Base-by-base conservation (phyloP, 1,140 invertebrate genomes). In the Neotoxoptera formosana region DNA sequence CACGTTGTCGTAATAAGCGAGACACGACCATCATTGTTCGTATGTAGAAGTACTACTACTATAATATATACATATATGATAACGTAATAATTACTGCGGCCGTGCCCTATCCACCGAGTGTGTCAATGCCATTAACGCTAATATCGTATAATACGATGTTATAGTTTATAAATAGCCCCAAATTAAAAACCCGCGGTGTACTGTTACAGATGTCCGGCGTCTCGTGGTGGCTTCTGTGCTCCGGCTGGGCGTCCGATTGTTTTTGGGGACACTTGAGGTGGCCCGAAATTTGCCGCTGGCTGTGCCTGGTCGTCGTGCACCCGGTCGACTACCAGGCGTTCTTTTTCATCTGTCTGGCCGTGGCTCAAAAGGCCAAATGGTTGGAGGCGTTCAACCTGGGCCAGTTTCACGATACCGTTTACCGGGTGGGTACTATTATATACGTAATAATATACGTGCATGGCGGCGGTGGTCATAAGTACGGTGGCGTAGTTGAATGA, bases 151-250 rank as follows among this genome's bases (percentile, higher is more conserved):
- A 45, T 47, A 30, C n/a, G 4, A 17, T n/a, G 25, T 47, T 48
- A 9, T 86, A 23, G 21, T 20, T 53, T 23, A 20, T 83, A 76
- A 76, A 76, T 76, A n/a, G 7, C 14, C 4, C 0, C 30, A n/a
- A 17, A 76, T 76, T n/a, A 67, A 67, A 60, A 60, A 9, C 25
- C 23, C 25, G 25, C n/a, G n/a, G n/a, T 60, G 14, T 87, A 47
- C 14, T 3, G 1, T 51, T 92, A 45, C 34, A 93, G 91, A 93
- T 93, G 81, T 93, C 91, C 6, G 91, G 91, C 25, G 81, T 93
- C 17, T 93, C 91, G 48, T 93, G 76, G 76, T 93, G 91, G 91
- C 91, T 93, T 25, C 25, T 86, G 47, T 93, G 91, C 45, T 93
- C 91, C 36, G 81, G 91, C 3, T 93, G 91, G 91, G 48, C 81